Base-by-base conservation (phyloP, 2,113 vertebrate genomes). In the Nesoenas mayeri region DNA sequence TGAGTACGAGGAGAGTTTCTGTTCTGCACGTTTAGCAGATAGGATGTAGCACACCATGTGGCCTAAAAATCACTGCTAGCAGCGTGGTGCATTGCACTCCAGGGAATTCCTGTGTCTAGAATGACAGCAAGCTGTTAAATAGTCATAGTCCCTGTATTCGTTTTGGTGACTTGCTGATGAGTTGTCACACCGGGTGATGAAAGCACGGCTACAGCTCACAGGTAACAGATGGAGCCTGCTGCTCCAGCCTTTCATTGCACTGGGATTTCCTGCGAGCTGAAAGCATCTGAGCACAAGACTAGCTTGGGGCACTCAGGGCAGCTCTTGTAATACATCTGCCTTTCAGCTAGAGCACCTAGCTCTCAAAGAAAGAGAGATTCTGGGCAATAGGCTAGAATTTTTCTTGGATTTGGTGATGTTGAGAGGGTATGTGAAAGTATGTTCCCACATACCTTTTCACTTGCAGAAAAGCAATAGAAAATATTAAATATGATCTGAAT, bases 201-300 rank as follows among this genome's bases (percentile, higher is more conserved):
- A 91, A 54, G n/a, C 57, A 93, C 2, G 4, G 66, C 66, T 70
- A 5, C 72, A 69, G 74, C 61, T 69, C 87, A 57, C 54, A 73
- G 78, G 74, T 64, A 56, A 48, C 91, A 92, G 86, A 93, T 79
- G 77, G 91, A 91, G 34, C 74, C 58, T 72, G 57, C 81, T 88
- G 58, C 36, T 73, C 78, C 7, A 18, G 74, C 40, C 81, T 69
- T 67, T 38, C 38, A 6, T 64, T 22, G 34, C 26, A 10, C 74
- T 48, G 70, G 53, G 48, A n/a, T 85, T 75, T 93, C 70, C 73
- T 81, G 78, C 61, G 40, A 66, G 25, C 57, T 70, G 67, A 87
- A 79, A 36, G 38, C 51, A 42, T 29, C 50, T 44, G 70, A 79
- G 54, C 73, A 75, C 70, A 79, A 53, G 29, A 54, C 22, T 22